phyloP scores from a whole-genome alignment of 2,797 vertebrate species.

The Peromyscus melanophrys region DNA sequence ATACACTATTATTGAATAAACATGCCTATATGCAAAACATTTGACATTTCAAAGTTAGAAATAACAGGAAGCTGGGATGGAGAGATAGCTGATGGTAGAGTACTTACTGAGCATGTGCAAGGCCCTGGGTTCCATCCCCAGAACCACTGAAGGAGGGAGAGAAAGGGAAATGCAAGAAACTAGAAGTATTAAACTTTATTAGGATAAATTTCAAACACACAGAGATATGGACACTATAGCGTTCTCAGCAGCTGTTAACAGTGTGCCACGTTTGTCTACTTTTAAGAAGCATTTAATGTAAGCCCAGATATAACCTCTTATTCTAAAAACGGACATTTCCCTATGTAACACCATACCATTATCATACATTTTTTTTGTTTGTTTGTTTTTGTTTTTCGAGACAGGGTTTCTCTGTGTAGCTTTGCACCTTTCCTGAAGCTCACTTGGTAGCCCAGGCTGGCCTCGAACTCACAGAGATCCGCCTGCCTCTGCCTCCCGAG shows the following conservation, averaged over 20 bases:
- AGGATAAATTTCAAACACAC: slow-evolving; percentile 10
- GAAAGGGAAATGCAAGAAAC: not conserved
- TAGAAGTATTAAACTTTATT: slow-evolving; percentile 28
- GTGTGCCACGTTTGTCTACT: slow-evolving; percentile 26
- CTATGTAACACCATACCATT: not conserved
- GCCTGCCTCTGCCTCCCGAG: not conserved
- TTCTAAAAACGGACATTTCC: slow-evolving; percentile 25
- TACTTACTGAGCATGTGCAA: not conserved
- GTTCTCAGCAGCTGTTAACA: not conserved
- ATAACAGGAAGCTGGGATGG: not conserved
- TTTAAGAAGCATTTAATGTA: slow-evolving; percentile 12
- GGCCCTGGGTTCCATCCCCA: not conserved
- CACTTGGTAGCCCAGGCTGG: not conserved
- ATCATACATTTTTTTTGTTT: too few relatives aligned
- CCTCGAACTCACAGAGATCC: not conserved
- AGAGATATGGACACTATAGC: not conserved
- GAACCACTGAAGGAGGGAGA: not conserved
- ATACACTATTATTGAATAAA: not conserved
- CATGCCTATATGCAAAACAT: not conserved
- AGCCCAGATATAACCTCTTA: slow-evolving; percentile 3
- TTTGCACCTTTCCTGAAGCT: not conserved
- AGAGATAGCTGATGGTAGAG: not conserved
- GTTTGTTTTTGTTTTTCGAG: too few relatives aligned
- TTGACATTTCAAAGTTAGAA: slow-evolving; percentile 44
- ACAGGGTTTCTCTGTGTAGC: not conserved